phyloP scores from a whole-genome alignment of 2,113 vertebrate species.

The Atractosteus spatula region DNA sequence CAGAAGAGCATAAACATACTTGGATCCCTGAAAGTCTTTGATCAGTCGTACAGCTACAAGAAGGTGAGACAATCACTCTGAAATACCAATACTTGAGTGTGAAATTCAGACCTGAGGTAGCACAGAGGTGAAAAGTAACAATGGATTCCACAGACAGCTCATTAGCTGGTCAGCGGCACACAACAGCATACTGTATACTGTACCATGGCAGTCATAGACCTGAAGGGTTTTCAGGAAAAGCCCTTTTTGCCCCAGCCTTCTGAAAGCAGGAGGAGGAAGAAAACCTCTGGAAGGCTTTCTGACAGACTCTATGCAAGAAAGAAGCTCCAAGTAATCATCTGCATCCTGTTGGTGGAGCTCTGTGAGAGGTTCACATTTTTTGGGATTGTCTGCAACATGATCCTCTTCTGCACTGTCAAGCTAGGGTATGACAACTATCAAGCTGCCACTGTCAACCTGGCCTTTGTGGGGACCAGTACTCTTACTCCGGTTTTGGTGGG shows the following conservation, averaged over 20 bases:
- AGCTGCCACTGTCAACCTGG: conserved; percentile 79
- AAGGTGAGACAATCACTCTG: conserved; percentile 36
- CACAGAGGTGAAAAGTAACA: conserved; percentile 34
- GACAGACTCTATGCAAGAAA: conserved; percentile 41
- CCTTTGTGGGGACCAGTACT: conserved; percentile 79
- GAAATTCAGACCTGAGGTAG: conserved; percentile 56
- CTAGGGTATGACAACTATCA: conserved; percentile 78
- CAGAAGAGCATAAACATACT: conserved; percentile 13
- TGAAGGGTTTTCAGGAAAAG: background rate
- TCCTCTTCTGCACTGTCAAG: conserved; percentile 82
- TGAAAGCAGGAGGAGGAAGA: conserved; percentile 14
- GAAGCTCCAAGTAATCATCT: conserved; percentile 71
- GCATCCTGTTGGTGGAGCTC: conserved; percentile 81
- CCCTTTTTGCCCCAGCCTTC: background rate
- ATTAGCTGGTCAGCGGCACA: conserved; percentile 16
- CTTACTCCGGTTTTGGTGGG: conserved; percentile 69
- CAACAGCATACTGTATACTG: conserved; percentile 13
- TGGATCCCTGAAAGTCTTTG: conserved; percentile 11
- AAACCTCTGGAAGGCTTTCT: background rate
- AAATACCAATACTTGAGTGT: conserved; percentile 51
- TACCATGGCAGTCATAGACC: conserved; percentile 49
- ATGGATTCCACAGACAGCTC: background rate
- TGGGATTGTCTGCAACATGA: conserved; percentile 87
- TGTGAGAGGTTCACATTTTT: conserved; percentile 86
- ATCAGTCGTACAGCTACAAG: conserved; percentile 28